These are phyloP conservation scores for Ethmia dodecea DNA, from an alignment of 2,888 invertebrate genomes.

Conservation along the genomic window DNA sequence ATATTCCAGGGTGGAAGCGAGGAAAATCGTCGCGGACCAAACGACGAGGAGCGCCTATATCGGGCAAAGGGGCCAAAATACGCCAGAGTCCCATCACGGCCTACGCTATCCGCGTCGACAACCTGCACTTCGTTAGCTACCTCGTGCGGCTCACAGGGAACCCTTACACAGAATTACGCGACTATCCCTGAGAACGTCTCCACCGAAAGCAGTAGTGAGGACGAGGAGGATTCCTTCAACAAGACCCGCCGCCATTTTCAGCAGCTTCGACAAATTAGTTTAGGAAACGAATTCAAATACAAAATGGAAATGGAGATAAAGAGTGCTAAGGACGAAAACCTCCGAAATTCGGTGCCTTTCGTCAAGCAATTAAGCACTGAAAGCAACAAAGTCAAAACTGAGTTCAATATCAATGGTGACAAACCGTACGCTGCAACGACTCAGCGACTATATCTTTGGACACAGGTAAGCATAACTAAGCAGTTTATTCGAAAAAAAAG, in stretches of 20 bases:
- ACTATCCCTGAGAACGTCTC: constrained; percentile 59
- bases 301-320: constrained; percentile 82
- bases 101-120: constrained; percentile 77
- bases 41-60: constrained; percentile 66
- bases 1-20: constrained; percentile 64
- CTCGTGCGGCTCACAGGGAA: constrained; percentile 67
- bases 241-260: constrained; percentile 79
- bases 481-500: not conserved
- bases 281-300: constrained; percentile 80
- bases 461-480: constrained; percentile 46
- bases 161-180: constrained; percentile 62
- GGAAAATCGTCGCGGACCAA: constrained; percentile 56
- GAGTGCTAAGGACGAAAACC: constrained; percentile 77
- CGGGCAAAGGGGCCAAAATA: constrained; percentile 62
- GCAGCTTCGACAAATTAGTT: constrained; percentile 78
- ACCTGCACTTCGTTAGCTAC: constrained; percentile 79
- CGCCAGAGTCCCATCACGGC: constrained; percentile 66
- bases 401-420: constrained; percentile 61
- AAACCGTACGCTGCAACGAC: constrained; percentile 74
- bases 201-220: constrained; percentile 69
- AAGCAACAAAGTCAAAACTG: constrained; percentile 73
- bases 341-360: constrained; percentile 78
- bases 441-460: constrained; percentile 67
- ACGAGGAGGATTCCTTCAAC: constrained; percentile 74
- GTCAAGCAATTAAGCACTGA: constrained; percentile 79